Conservation (phyloP, 1,140 invertebrate genomes). For the Ceratina australensis region DNA sequence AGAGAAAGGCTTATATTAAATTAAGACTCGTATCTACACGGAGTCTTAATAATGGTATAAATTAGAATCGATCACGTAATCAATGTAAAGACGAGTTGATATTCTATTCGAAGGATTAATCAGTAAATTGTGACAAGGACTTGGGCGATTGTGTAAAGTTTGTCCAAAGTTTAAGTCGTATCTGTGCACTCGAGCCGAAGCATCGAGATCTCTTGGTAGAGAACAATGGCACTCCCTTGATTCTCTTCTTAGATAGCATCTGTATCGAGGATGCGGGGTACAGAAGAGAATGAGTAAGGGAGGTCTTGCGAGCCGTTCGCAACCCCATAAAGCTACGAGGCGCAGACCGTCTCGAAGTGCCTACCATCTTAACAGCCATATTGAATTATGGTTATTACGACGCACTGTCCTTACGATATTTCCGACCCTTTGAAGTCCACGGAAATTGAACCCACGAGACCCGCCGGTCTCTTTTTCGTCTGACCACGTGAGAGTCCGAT, state of each 20-base stretch:
- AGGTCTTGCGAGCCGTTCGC: conserved; percentile 59
- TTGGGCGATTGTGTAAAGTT: conserved; percentile 53
- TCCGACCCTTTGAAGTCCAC: conserved; percentile 62
- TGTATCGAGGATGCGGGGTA: conserved; percentile 51
- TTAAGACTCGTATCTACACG: too few relatives aligned
- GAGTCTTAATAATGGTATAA: too few relatives aligned
- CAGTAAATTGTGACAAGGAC: conserved; percentile 29
- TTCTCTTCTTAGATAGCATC: conserved; percentile 65
- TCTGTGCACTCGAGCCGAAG: conserved; percentile 54
- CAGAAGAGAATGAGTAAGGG: conserved; percentile 48
- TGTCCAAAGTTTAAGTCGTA: conserved; percentile 57
- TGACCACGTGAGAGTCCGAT: conserved; percentile 5
- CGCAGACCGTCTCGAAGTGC: conserved; percentile 52
- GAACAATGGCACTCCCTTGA: conserved; percentile 56
- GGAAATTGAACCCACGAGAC: conserved; percentile 48
- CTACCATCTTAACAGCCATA: conserved; percentile 72
- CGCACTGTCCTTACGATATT: conserved; percentile 65
- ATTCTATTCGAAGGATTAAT: conserved; percentile 22
- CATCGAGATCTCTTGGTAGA: conserved; percentile 58
- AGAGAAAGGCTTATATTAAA: too few relatives aligned
- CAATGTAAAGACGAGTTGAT: background rate
- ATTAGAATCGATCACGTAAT: too few relatives aligned
- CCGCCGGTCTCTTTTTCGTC: conserved; percentile 41
- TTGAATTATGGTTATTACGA: conserved; percentile 74
- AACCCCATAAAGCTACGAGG: conserved; percentile 48